Base-by-base conservation (phyloP, 2,113 vertebrate species). In the Accipiter virgatus region DNA sequence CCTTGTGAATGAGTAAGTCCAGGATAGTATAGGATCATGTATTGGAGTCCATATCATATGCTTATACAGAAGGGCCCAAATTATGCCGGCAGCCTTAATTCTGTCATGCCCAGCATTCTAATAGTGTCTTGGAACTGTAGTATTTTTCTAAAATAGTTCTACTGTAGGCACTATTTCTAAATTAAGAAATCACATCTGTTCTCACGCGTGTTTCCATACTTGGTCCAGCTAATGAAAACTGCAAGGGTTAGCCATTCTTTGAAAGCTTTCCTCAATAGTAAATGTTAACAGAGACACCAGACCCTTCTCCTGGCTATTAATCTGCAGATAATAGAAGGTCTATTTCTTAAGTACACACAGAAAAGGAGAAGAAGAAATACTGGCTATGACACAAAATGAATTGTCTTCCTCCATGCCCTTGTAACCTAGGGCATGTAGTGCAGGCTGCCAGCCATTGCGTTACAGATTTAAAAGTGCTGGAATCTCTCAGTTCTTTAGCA, bases 341-440 rank as follows among this genome's bases (percentile, higher is more conserved):
- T 95, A 97, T 98, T 98, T 98, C 97, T 98, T 98, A 98, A 97
- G 96, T 97, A 98, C 97, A 98, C 98, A 97, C 61, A 95, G 96
- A 97, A 98, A 98, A 98, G 95, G 94, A 98, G 97, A 92, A 97
- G 96, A 96, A 97, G 97, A 98, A 98, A 96, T 98, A 98, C 96
- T 97, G 97, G 89, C 98, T 97, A 96, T 98, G 98, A 98, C 98
- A 98, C 91, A 91, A 97, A 98, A 98, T 98, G 97, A 95, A 98
- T 98, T 98, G 97, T 97, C 97, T 98, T 97, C 88, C 86, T 97
- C 89, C 71, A 52, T 99, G 98, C 98, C 99, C 99, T 99, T 96
- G 98, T 99, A 99, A 99, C 99, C 99, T 97, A 98, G 98, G 98
- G 98, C 97, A 98, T 99, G 99, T 99, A 99, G 98, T 98, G 98